Percentiles rank a stretch among this genome's conserved stretches.
phyloP scores from a whole-genome alignment of 1,140 invertebrate genomes.

The Drosophila repletoides region DNA sequence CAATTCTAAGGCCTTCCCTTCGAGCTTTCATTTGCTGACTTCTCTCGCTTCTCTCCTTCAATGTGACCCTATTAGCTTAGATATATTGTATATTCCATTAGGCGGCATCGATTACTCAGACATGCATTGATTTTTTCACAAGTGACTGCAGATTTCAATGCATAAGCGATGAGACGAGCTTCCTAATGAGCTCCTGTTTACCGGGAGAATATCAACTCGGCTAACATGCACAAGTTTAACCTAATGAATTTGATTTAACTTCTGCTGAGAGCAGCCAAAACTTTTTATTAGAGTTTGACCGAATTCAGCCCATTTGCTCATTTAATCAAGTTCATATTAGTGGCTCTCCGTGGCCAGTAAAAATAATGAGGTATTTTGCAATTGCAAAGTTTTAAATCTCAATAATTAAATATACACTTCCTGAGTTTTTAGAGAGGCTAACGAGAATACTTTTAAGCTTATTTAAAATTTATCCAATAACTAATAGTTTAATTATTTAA shows the following conservation, averaged over 20 bases:
- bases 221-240: not conserved
- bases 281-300: too few relatives aligned
- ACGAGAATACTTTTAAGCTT: too few relatives aligned
- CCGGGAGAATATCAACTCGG: not conserved
- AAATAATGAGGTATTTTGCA: too few relatives aligned
- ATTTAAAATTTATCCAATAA: too few relatives aligned
- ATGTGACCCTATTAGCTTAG: constrained; percentile 67
- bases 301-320: too few relatives aligned
- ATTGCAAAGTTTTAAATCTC: too few relatives aligned
- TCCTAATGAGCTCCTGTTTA: constrained; percentile 60
- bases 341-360: too few relatives aligned
- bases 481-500: too few relatives aligned
- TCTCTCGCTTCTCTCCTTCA: not conserved
- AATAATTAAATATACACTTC: too few relatives aligned
- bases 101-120: constrained; percentile 76
- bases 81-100: constrained; percentile 80
- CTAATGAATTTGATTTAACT: not conserved
- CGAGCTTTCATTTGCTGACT: constrained; percentile 3
- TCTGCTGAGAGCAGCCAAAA: too few relatives aligned
- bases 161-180: constrained; percentile 66
- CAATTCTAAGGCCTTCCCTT: not conserved
- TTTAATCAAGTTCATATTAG: too few relatives aligned
- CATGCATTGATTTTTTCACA: constrained; percentile 80
- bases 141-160: constrained; percentile 79
- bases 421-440: too few relatives aligned